phyloP scores from a whole-genome alignment of 2,113 vertebrate genomes.

The Pavo muticus region DNA sequence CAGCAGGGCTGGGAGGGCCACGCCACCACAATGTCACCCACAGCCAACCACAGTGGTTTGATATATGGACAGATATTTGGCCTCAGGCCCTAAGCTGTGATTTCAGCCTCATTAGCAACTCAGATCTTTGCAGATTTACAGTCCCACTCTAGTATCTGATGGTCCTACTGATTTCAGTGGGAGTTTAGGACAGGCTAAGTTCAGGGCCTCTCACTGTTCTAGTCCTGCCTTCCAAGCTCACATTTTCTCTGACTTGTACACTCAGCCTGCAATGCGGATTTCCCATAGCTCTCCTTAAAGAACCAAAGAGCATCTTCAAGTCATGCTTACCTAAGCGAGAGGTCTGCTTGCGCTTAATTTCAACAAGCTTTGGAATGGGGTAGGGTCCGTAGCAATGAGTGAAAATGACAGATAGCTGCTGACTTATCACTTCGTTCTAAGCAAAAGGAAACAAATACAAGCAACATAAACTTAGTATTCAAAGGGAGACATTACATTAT shows the following conservation, averaged over 20 bases:
- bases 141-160: fast-evolving
- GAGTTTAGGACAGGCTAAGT: not conserved
- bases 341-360: conserved; percentile 96
- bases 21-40: fast-evolving
- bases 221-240: not conserved
- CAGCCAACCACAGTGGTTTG: not conserved
- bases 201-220: not conserved
- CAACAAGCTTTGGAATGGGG: conserved; percentile 95
- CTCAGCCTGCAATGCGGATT: not conserved
- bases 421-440: conserved; percentile 98
- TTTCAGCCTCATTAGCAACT: conserved; percentile 1
- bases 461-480: not conserved
- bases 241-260: not conserved
- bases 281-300: not conserved
- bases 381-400: conserved; percentile 98
- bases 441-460: conserved; percentile 17
- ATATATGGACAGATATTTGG: not conserved
- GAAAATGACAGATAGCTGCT: conserved; percentile 95
- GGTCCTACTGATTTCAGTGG: not conserved
- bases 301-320: fast-evolving
- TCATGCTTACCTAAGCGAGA: conserved; percentile 89
- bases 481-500: not conserved
- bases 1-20: not conserved
- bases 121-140: not conserved
- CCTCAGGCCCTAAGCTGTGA: not conserved